phyloP scores from a whole-genome alignment of 2,797 vertebrate genomes.

The Austrolebias charrua region DNA sequence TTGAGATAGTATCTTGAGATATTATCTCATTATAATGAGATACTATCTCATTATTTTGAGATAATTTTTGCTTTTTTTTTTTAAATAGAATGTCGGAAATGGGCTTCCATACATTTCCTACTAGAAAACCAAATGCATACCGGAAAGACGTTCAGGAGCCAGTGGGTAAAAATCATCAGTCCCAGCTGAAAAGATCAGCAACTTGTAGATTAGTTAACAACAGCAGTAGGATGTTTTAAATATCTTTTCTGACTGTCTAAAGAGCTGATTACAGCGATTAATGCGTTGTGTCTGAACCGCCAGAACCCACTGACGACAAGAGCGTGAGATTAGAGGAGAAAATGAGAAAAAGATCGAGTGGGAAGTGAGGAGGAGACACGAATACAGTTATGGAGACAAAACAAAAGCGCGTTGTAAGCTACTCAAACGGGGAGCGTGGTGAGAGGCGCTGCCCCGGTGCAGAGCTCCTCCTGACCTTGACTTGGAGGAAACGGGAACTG shows the following conservation, averaged over 20 bases:
- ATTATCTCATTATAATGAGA: no score
- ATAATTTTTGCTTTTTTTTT: no score
- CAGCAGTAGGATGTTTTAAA: slow-evolving; percentile 11
- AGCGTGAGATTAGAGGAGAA: slow-evolving; percentile 22
- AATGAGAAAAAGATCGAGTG: slow-evolving; percentile 44
- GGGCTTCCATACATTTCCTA: no score
- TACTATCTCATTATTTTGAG: no score
- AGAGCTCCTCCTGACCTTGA: slow-evolving; percentile 65
- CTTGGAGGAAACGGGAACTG: slow-evolving; percentile 28
- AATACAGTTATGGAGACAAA: slow-evolving; percentile 47
- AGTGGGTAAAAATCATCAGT: not conserved
- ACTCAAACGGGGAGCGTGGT: slow-evolving; percentile 51
- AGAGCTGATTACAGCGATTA: slow-evolving; percentile 35
- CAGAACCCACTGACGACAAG: slow-evolving; percentile 2
- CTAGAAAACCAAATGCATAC: no score
- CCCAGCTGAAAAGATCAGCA: no score
- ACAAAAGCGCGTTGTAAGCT: slow-evolving; percentile 62
- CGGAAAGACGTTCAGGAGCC: not conserved
- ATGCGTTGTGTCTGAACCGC: slow-evolving; percentile 6
- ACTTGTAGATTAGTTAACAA: not conserved
- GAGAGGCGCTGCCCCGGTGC: slow-evolving; percentile 53
- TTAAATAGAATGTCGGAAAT: no score
- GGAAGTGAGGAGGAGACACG: slow-evolving; percentile 29
- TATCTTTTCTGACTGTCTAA: slow-evolving; percentile 15
- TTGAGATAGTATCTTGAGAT: no score